Conservation (phyloP, 2,113 vertebrate species). For the Poicephalus meyeri region DNA sequence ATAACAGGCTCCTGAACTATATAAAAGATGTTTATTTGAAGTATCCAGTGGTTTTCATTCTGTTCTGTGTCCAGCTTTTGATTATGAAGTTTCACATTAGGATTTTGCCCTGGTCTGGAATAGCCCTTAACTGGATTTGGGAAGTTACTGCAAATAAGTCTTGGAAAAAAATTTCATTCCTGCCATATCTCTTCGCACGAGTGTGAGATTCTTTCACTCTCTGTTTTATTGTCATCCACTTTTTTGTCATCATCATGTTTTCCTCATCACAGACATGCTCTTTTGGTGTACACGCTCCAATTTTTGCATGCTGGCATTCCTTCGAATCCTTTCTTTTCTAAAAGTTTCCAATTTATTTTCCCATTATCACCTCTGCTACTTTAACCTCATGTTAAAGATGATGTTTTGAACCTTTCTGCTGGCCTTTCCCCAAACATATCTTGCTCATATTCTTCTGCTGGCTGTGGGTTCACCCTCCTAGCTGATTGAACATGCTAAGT, state of each 20-base stretch:
- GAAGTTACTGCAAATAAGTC: not conserved
- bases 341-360: not conserved
- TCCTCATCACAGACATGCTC: fast-evolving
- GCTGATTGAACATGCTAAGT: not conserved
- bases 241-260: not conserved
- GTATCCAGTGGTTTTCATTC: not conserved
- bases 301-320: not conserved
- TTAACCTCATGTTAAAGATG: not conserved
- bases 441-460: not conserved
- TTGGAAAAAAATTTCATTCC: not conserved
- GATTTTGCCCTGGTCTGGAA: not conserved
- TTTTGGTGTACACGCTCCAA: fast-evolving
- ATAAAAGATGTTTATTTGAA: not conserved
- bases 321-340: not conserved
- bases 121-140: not conserved
- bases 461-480: not conserved
- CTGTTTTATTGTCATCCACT: not conserved
- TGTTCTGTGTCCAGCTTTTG: not conserved
- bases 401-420: not conserved
- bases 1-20: not conserved
- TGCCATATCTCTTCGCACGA: not conserved
- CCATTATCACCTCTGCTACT: not conserved
- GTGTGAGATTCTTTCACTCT: not conserved
- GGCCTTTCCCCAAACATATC: not conserved
- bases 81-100: not conserved